Evolutionary conservation across 2,113 vertebrate species (phyloP), one percentile per base, ranked within the genome.

Genomic region (Lethenteron camtschaticum): DNA sequence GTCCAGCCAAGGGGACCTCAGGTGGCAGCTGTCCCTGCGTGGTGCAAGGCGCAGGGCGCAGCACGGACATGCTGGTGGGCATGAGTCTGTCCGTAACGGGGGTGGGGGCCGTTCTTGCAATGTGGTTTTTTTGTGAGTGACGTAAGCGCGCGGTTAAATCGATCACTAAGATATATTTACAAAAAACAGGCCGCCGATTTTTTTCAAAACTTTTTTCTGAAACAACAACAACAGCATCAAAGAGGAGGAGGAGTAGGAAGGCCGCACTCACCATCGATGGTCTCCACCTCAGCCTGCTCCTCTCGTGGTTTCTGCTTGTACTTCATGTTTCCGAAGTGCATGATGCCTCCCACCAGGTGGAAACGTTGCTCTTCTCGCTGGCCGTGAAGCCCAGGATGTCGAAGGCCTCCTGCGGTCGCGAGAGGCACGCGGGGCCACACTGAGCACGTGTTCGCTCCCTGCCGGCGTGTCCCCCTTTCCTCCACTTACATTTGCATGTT

Each of bases 241-340:
- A 24, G 24, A 24, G 24, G 24, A 24, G 24, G 24, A 66, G 10
- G 63, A 16, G 9, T 9, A 24, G 63, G n/a, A 16, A n/a, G 10
- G 63, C 63, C 63, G 24, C n/a, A 1, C 56, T 56, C 70, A 69
- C 74, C 77, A 70, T 80, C 76, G 0, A 1, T 71, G 70, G 70
- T 75, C 9, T 79, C 77, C 57, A 76, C 68, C 55, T 80, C 78
- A 10, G 75, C 77, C 69, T 81, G 78, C 57, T 79, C 76, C 24
- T 81, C 70, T 77, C 78, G 73, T 73, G 77, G 76, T 73, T 83
- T 79, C 74, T 78, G 77, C 75, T 78, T 78, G 75, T 80, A 79
- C 68, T 78, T 79, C 78, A 69, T 69, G 18, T 71, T 77, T 16
- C 76, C 75, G 1, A 77, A 76, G 68, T 75, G 75, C 75, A 55